Percentiles rank a stretch among this genome's conserved stretches.
These are phyloP conservation scores for Enteromius thamalakanensis DNA, from an alignment of 2,797 vertebrate species.

Conservation along the genomic window DNA sequence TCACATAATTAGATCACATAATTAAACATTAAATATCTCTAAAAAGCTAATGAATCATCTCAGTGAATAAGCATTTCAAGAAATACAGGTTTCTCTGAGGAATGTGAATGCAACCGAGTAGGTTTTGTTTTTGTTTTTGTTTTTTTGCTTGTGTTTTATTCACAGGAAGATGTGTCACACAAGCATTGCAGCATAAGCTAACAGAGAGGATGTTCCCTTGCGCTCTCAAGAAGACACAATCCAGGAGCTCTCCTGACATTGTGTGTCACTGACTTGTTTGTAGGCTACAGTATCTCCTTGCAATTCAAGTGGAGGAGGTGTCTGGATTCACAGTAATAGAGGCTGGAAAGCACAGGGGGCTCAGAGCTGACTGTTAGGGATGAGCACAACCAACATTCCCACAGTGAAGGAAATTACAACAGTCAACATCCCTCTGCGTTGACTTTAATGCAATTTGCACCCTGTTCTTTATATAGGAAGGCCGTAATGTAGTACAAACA, in stretches of 20 bases:
- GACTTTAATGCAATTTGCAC: constrained; percentile 19
- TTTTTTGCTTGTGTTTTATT: constrained; percentile 28
- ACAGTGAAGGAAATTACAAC: constrained; percentile 33
- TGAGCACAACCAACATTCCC: constrained; percentile 29
- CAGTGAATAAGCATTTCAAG: background rate
- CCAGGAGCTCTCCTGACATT: constrained; percentile 36
- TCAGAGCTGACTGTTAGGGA: constrained; percentile 22
- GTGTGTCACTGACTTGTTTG: constrained; percentile 47
- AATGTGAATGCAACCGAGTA: background rate
- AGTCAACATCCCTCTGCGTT: constrained; percentile 38
- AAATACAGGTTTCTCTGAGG: constrained; percentile 11
- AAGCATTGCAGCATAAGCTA: constrained; percentile 15
- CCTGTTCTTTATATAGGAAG: background rate
- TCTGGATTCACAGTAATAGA: constrained; percentile 21
- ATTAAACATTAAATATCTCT: background rate
- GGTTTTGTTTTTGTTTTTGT: background rate
- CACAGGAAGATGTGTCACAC: constrained; percentile 21
- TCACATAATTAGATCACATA: background rate
- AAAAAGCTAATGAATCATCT: background rate
- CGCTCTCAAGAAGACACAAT: constrained; percentile 23
- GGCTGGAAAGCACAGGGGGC: constrained; percentile 3
- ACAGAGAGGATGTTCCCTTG: constrained; percentile 27
- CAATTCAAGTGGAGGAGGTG: constrained; percentile 20
- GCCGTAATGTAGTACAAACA: background rate
- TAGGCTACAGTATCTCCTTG: constrained; percentile 21